These are phyloP conservation scores for Passer montanus DNA, from an alignment of 2,113 vertebrate genomes.

Conservation along the genomic window DNA sequence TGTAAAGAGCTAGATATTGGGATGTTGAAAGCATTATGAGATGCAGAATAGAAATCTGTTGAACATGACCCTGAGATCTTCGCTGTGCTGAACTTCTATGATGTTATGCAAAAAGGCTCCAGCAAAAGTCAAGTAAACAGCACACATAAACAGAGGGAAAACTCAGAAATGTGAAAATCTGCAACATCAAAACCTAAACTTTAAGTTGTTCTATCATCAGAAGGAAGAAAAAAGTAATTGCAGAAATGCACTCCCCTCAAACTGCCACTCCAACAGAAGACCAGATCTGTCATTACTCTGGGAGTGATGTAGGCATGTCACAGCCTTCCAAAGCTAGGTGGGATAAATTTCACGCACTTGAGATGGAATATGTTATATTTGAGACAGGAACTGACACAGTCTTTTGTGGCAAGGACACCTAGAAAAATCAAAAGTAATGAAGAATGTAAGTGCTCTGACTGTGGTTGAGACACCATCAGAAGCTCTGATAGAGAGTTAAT, in stretches of 20 bases:
- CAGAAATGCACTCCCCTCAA: background rate
- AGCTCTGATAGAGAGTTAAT: background rate
- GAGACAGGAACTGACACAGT: background rate
- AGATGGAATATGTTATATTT: background rate
- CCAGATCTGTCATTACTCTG: background rate
- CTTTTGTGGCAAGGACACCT: background rate
- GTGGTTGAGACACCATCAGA: background rate
- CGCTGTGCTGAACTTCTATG: background rate
- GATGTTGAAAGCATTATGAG: background rate
- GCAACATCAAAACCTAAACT: background rate
- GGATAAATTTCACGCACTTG: slow-evolving; percentile 7
- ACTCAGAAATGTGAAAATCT: background rate
- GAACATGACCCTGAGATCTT: background rate
- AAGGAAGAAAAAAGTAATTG: background rate
- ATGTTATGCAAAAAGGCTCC: background rate
- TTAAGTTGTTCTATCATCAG: background rate
- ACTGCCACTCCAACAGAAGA: background rate
- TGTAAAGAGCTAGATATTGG: background rate
- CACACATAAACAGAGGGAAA: background rate
- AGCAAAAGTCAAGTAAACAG: background rate
- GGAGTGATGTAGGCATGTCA: background rate
- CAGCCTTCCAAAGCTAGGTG: background rate
- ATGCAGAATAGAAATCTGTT: background rate
- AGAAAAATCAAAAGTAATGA: background rate
- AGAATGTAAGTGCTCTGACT: background rate